These are phyloP conservation scores for Cerastoderma edule DNA, from an alignment of 2,888 invertebrate species.

Conservation along the genomic window DNA sequence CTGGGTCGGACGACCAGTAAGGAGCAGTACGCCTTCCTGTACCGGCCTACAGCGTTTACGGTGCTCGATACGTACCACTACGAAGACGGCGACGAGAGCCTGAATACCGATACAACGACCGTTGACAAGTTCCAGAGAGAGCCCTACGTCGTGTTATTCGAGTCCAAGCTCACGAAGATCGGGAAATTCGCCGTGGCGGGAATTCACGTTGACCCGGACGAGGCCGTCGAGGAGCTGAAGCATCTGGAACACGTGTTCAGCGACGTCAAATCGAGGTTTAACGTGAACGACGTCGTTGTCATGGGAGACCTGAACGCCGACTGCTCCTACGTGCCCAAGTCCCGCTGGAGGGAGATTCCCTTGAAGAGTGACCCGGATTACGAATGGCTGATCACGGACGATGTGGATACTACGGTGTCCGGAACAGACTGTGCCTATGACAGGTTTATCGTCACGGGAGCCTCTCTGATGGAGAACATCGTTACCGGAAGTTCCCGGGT, in stretches of 20 bases:
- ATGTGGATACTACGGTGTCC: constrained; percentile 73
- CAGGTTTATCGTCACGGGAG: constrained; percentile 62
- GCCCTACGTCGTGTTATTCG: constrained; percentile 67
- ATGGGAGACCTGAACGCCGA: constrained; percentile 79
- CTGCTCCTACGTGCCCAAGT: constrained; percentile 70
- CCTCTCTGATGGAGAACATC: background rate
- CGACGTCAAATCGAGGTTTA: constrained; percentile 50
- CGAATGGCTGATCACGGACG: constrained; percentile 73
- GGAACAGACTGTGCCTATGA: constrained; percentile 75
- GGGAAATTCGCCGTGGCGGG: constrained; percentile 66
- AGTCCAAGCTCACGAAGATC: constrained; percentile 50
- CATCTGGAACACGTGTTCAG: constrained; percentile 63
- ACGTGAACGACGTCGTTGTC: constrained; percentile 64
- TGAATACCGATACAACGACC: constrained; percentile 17
- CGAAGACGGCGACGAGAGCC: constrained; percentile 40
- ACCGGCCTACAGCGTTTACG: constrained; percentile 59
- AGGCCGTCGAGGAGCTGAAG: constrained; percentile 70
- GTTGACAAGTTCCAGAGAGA: constrained; percentile 68
- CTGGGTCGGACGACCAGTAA: constrained; percentile 71
- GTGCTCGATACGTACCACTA: constrained; percentile 30
- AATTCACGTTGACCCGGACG: constrained; percentile 69
- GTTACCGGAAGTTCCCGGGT: constrained; percentile 34
- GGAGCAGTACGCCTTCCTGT: constrained; percentile 78
- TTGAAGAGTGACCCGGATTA: constrained; percentile 62
- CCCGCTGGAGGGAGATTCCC: constrained; percentile 62